These are phyloP conservation scores for Neotoma lepida DNA, from an alignment of 2,113 vertebrate genomes.

Conservation along the genomic window DNA sequence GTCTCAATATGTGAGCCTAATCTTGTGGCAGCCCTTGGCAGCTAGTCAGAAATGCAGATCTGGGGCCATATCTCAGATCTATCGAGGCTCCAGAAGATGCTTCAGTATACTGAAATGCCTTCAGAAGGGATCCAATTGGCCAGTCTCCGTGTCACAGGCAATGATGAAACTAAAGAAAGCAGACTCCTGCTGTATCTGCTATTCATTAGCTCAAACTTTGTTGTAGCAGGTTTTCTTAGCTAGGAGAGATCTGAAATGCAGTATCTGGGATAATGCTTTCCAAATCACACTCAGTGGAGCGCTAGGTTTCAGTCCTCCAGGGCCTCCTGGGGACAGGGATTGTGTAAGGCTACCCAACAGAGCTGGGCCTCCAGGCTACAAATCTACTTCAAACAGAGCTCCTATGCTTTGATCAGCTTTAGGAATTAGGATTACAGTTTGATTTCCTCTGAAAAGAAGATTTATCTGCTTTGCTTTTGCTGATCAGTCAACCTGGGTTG, in stretches of 20 bases:
- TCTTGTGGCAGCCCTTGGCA: not conserved
- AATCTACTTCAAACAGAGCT: constrained; percentile 55
- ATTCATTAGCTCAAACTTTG: not conserved
- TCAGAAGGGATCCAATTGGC: not conserved
- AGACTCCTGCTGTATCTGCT: not conserved
- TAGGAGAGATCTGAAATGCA: not conserved
- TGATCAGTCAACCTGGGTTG: not conserved
- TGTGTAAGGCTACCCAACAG: not conserved
- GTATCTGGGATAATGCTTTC: not conserved
- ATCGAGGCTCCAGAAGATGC: not conserved
- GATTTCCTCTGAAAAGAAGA: constrained; percentile 62
- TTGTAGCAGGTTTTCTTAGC: not conserved
- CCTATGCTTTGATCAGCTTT: constrained; percentile 57
- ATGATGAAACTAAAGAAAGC: not conserved
- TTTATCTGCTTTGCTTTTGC: constrained; percentile 3
- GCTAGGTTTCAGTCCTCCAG: not conserved
- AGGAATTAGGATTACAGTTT: constrained; percentile 47
- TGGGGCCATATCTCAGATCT: not conserved
- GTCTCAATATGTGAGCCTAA: not conserved
- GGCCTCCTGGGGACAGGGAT: not conserved
- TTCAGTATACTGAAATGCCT: not conserved
- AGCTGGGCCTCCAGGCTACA: constrained; percentile 49
- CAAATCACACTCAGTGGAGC: not conserved
- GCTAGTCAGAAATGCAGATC: not conserved
- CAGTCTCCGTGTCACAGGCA: not conserved